These are phyloP conservation scores for Carduelis carduelis DNA, from an alignment of 2,797 vertebrate genomes.

Conservation along the genomic window DNA sequence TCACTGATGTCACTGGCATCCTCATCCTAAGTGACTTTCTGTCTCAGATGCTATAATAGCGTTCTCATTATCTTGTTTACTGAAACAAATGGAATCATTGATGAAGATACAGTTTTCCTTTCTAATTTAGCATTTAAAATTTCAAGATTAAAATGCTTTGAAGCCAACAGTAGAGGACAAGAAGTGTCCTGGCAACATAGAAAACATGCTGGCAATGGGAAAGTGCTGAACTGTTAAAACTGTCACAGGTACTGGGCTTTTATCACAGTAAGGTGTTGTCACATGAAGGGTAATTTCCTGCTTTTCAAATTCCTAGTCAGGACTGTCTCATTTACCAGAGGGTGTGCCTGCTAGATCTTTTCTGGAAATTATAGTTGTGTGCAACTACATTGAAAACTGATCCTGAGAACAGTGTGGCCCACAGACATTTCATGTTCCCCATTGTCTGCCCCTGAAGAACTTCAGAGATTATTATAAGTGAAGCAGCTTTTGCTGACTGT, in stretches of 20 bases:
- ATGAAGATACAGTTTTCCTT: neutral
- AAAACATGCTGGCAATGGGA: neutral
- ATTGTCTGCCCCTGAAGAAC: neutral
- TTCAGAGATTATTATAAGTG: neutral
- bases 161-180: neutral
- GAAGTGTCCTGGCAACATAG: neutral
- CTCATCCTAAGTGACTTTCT: neutral
- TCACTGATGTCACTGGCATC: neutral
- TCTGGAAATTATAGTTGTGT: neutral
- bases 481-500: neutral
- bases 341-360: neutral
- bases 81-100: neutral
- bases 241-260: rapidly evolving
- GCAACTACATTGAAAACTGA: neutral
- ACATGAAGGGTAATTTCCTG: neutral
- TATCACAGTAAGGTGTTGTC: neutral
- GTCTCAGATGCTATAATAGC: neutral
- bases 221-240: neutral
- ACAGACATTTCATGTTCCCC: neutral
- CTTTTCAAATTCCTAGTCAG: neutral
- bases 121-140: neutral
- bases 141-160: neutral
- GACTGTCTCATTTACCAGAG: neutral
- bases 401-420: neutral
- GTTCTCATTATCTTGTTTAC: neutral